Conservation (phyloP, 2,113 vertebrate species). For the Oryctolagus cuniculus region DNA sequence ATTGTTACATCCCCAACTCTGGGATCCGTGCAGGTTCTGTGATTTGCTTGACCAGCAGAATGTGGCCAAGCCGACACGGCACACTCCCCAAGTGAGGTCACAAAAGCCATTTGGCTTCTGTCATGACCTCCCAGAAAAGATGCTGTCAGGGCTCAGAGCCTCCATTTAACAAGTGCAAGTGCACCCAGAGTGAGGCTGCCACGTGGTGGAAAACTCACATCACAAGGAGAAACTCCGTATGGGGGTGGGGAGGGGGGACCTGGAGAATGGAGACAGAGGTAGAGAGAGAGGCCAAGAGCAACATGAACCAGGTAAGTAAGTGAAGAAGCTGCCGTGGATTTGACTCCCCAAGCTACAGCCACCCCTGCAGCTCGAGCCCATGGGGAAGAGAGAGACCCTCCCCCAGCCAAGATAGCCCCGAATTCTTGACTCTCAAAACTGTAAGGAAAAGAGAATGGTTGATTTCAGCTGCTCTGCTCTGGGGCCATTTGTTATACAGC, state of each 20-base stretch:
- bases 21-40: background rate
- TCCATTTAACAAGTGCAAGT: background rate
- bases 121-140: background rate
- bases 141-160: background rate
- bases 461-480: background rate
- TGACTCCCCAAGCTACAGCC: too few species aligned
- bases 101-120: background rate
- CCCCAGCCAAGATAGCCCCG: background rate
- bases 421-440: background rate
- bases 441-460: background rate
- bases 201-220: background rate
- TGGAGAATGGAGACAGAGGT: background rate
- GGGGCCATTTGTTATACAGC: background rate
- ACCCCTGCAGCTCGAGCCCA: background rate
- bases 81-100: background rate
- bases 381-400: background rate
- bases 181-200: background rate
- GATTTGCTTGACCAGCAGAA: background rate
- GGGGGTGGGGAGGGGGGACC: accelerated
- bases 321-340: background rate
- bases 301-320: background rate
- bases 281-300: accelerated
- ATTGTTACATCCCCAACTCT: background rate
- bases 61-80: background rate
- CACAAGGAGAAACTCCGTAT: background rate